Conservation (phyloP, 1,140 invertebrate species). For the Teleogryllus occipitalis region DNA sequence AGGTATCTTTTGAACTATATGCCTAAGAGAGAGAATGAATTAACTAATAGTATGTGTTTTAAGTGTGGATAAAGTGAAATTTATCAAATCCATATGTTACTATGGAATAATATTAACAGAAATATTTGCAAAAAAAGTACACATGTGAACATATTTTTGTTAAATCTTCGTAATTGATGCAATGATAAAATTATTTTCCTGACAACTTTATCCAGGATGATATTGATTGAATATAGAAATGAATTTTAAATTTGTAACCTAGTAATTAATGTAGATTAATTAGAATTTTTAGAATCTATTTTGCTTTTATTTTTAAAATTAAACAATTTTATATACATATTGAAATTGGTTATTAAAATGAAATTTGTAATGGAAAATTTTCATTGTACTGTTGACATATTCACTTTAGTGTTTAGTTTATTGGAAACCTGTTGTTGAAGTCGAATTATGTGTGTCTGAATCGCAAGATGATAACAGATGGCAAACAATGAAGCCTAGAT, state of each 20-base stretch:
- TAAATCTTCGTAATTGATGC: neutral
- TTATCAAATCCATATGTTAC: neutral
- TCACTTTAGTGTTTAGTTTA: neutral
- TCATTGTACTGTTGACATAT: neutral
- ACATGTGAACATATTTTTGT: neutral
- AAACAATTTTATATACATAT: slow-evolving; percentile 2
- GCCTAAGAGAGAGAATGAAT: neutral
- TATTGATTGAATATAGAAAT: neutral
- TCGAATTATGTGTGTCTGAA: no score
- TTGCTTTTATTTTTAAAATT: slow-evolving; percentile 6
- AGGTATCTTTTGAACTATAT: neutral
- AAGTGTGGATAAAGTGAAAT: neutral
- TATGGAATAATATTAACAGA: neutral
- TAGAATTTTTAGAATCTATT: neutral
- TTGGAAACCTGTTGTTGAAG: neutral
- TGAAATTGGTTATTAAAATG: neutral
- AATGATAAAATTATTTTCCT: neutral
- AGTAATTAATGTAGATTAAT: neutral
- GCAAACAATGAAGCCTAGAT: neutral
- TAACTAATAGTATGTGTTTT: neutral
- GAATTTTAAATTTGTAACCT: neutral
- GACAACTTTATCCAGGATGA: neutral
- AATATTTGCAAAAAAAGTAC: neutral
- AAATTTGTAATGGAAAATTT: neutral
- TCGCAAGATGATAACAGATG: no score